Base-by-base conservation (phyloP, 2,797 vertebrate genomes). In the Aselliscus stoliczkanus region DNA sequence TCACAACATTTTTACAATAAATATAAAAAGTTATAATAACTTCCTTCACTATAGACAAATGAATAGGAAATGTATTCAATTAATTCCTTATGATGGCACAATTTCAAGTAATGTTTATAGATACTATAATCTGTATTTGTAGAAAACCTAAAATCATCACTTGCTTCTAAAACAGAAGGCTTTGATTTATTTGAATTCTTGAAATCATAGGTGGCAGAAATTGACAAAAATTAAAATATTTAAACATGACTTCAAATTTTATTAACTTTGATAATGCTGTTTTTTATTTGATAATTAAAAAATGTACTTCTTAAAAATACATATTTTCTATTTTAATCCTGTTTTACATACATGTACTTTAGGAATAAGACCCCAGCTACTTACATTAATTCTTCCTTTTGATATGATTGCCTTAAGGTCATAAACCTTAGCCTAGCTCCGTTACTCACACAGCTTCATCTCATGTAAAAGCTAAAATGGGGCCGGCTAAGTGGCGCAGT, bases 311-410 rank as follows among this genome's bases (percentile, higher is more conserved):
- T 21, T 65, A 83, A 65, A 73, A 82, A 42, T 34, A 47, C 7
- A 29, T 12, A 73, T 72, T 93, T 72, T 23, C 21, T 73, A 17
- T 34, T 82, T 80, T 39, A 77, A 42, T 34, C 15, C 4, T 83
- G 64, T 37, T 88, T 90, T 54, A 73, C 13, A 27, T 42, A 11
- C 2, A 31, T 80, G 27, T 58, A 76, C 37, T 80, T 92, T 60
- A 80, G 47, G n/a, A 65, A 83, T 97, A 70, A 92, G 58, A 88
- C 14, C 79, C n/a, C n/a, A 85, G n/a, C 34, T 94, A 42, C 50
- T 90, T 17, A 94, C 29, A 21, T 96, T 97, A 95, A 96, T 88
- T 67, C 81, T 64, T 50, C 64, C 69, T 93, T 97, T 97, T 97
- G 92, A 96, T 96, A 97, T 90, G 37, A 67, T 87, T 87, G 88